A percentile compares a stretch with the other conserved stretches of the same genome.
Conservation (phyloP, 2,888 invertebrate genomes). For the Sturmia bella region DNA sequence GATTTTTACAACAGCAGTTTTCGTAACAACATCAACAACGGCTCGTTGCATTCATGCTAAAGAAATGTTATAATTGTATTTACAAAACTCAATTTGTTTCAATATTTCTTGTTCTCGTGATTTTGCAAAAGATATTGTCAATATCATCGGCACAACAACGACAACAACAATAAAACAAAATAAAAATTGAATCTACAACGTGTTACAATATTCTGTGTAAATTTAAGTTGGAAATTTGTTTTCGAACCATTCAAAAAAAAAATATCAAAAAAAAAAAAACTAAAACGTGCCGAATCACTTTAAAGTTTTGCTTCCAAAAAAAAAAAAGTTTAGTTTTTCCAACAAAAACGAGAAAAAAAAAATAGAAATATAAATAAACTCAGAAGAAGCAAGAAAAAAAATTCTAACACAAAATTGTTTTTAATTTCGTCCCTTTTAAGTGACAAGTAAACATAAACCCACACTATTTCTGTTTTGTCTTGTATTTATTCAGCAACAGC, state of each 20-base stretch:
- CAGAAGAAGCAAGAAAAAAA: background rate
- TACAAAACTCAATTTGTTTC: conserved; percentile 47
- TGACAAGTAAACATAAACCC: conserved; percentile 41
- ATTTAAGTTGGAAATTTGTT: conserved; percentile 3
- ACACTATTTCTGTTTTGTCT: conserved; percentile 4
- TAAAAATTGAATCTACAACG: background rate
- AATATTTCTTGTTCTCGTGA: conserved; percentile 4
- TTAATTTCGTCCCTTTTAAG: conserved; percentile 46
- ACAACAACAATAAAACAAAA: background rate
- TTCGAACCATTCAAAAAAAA: background rate
- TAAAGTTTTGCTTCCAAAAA: conserved; percentile 8
- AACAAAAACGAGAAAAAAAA: background rate
- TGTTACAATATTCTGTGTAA: conserved; percentile 25
- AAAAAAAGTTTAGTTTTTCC: background rate
- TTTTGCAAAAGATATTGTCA: conserved; percentile 30
- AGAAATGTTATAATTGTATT: conserved; percentile 56
- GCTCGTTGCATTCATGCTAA: conserved; percentile 38
- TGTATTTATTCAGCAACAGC: conserved; percentile 13
- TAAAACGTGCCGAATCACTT: conserved; percentile 42
- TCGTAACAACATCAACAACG: conserved; percentile 16
- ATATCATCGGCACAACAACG: background rate
- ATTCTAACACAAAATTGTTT: conserved; percentile 44
- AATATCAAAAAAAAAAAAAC: background rate
- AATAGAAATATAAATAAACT: background rate
- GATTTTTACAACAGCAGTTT: conserved; percentile 5